Evolutionary conservation across 2,888 invertebrate species (phyloP).

Genomic region (Candidula unifasciata): DNA sequence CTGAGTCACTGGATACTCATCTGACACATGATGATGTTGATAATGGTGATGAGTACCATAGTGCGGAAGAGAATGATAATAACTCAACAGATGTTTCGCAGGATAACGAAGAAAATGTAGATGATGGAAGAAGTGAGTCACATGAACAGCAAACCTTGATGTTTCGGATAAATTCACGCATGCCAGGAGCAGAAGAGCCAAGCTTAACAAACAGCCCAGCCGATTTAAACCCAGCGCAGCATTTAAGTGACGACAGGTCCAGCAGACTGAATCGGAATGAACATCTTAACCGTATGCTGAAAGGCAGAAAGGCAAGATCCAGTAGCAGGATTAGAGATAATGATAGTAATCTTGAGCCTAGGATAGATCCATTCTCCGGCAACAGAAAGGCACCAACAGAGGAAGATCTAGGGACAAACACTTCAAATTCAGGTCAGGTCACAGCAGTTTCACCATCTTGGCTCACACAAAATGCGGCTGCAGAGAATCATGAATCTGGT

Average conservation of each 20-base stretch:
- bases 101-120: background rate
- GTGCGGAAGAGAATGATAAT: conserved; percentile 45
- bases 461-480: background rate
- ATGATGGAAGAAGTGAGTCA: background rate
- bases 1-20: background rate
- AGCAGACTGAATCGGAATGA: conserved; percentile 28
- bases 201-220: background rate
- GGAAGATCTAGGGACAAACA: background rate
- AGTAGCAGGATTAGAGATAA: background rate
- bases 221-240: background rate
- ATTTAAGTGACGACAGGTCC: conserved; percentile 4
- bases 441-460: background rate
- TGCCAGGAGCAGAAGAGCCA: background rate
- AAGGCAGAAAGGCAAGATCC: background rate
- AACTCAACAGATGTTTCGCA: conserved; percentile 27
- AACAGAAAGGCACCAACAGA: background rate
- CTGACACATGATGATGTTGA: background rate
- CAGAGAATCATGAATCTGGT: background rate
- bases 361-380: background rate
- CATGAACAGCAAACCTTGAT: background rate
- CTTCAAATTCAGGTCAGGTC: background rate
- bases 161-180: background rate
- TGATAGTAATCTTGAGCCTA: background rate
- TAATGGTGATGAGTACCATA: conserved; percentile 39
- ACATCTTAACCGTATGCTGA: conserved; percentile 10